Percentiles rank a stretch among this genome's conserved stretches.
These are phyloP conservation scores for Ochotona curzoniae DNA, from an alignment of 2,113 vertebrate species.

Conservation along the genomic window DNA sequence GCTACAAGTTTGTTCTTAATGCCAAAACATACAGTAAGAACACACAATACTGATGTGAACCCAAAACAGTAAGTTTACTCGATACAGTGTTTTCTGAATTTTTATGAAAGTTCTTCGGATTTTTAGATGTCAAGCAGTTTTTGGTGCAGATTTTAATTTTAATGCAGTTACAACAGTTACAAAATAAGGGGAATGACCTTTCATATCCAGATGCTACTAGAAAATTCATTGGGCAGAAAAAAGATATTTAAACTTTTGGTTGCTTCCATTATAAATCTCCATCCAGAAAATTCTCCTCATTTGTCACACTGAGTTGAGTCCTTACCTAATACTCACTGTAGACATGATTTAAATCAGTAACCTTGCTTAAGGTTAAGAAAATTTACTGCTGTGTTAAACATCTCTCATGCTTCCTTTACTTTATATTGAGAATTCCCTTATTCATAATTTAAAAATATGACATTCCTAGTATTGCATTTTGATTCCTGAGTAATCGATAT, in stretches of 20 bases:
- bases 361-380: background rate
- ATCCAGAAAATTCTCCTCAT: background rate
- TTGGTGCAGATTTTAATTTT: background rate
- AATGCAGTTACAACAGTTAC: background rate
- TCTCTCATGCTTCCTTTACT: constrained; percentile 9
- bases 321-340: background rate
- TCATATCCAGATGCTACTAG: background rate
- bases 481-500: constrained; percentile 2
- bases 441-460: background rate
- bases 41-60: background rate
- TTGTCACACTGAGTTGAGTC: constrained; percentile 1
- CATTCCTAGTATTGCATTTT: background rate
- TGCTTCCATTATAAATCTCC: background rate
- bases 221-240: constrained; percentile 4
- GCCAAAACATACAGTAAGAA: background rate
- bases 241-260: background rate
- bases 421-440: background rate
- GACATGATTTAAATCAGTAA: background rate
- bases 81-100: constrained; percentile 23
- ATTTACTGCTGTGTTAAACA: background rate
- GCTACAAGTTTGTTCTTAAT: background rate
- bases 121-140: background rate
- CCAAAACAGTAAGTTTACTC: background rate
- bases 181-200: background rate
- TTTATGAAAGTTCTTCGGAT: background rate